Base-by-base conservation (phyloP, 2,113 vertebrate species). In the Tenrec ecaudatus region DNA sequence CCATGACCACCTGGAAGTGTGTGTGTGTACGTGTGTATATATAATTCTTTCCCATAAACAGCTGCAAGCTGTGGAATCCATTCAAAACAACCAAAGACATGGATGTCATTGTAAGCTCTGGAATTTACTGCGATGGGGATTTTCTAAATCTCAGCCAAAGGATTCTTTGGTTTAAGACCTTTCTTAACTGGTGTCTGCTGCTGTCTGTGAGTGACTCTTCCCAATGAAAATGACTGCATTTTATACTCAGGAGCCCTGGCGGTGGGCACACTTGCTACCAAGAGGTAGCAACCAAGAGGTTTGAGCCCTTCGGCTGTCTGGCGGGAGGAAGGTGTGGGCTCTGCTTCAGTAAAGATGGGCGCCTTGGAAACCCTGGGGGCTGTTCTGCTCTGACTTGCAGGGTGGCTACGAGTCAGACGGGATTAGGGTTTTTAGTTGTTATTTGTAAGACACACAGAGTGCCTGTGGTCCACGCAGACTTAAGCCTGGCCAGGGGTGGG, bases 1-100 rank as follows among this genome's bases (percentile, higher is more conserved):
- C 2, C 0, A 22, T 2, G 66, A 31, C 3, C 9, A 2, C 4
- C 17, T 0, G 22, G 38, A 2, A 19, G 0, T 3, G 29, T 20
- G 60, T 66, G 64, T 66, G 22, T 62, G 16, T 62, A 3, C 11
- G 29, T 20, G 60, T 66, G 64, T 66, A 6, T 62, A 3, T 62
- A 3, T 53, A 14, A 2, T 15, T 3, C 33, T 27, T 33, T 33
- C 20, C 33, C 25, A 33, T 4, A 8, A 82, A 68, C 14, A 4
- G 4, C 1, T 23, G 82, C 78, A 84, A 25, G 73, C 10, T 7
- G 0, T 60, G 17, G 23, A 38, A 8, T 33, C 0, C 0, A 17
- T 25, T 69, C 64, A 58, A n/a, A 53, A 23, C 62, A 38, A 12
- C 25, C 6, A n/a, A n/a, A 60, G 23, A 36, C 31, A 7, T 0